phyloP scores from a whole-genome alignment of 2,113 vertebrate genomes.

The Microtus oregoni region DNA sequence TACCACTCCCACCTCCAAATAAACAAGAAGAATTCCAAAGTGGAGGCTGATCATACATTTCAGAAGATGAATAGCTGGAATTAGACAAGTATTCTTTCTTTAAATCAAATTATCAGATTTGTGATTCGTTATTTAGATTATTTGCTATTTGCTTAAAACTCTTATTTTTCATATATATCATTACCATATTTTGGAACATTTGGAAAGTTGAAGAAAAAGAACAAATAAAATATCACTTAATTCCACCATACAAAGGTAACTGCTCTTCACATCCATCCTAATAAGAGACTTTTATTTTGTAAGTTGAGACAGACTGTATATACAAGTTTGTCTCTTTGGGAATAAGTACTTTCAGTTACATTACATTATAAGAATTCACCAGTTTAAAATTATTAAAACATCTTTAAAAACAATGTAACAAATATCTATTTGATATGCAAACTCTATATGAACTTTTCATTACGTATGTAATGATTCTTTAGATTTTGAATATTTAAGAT shows the following conservation, averaged over 20 bases:
- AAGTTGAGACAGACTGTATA: constrained; percentile 29
- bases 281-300: constrained; percentile 8
- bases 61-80: background rate
- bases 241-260: constrained; percentile 27
- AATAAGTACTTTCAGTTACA: background rate
- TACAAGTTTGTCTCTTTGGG: constrained; percentile 3
- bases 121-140: constrained; percentile 49
- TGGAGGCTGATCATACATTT: constrained; percentile 32
- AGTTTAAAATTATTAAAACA: background rate
- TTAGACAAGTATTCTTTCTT: constrained; percentile 49
- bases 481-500: constrained; percentile 39
- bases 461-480: constrained; percentile 41
- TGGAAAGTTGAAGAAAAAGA: constrained; percentile 38
- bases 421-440: background rate
- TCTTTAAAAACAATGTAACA: background rate
- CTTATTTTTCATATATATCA: constrained; percentile 34
- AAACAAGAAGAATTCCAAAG: background rate
- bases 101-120: constrained; percentile 42
- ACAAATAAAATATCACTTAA: constrained; percentile 49
- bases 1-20: background rate
- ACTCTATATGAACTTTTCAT: background rate
- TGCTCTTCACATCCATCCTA: background rate
- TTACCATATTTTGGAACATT: constrained; percentile 12
- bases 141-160: background rate
- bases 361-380: background rate